Percentiles rank a stretch among this genome's conserved stretches.
phyloP scores from a whole-genome alignment of 2,797 vertebrate genomes.

The Yasuhikotakia modesta region DNA sequence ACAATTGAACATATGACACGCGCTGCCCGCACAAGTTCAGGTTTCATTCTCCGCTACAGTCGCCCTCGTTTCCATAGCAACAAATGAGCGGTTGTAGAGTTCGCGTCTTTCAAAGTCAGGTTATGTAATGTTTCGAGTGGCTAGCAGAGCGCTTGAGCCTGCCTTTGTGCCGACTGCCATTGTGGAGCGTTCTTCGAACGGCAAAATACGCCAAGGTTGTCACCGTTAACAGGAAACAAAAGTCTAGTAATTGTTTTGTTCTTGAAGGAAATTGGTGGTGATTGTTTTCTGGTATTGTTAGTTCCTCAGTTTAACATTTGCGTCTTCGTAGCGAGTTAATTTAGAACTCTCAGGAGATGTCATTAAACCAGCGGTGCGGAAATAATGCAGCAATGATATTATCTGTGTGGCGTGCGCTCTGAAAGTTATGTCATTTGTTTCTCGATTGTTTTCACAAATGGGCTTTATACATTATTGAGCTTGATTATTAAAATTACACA shows the following conservation, averaged over 20 bases:
- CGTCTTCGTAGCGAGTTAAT: constrained; percentile 16
- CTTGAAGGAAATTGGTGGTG: constrained; percentile 24
- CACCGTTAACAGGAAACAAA: background rate
- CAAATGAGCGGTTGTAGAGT: constrained; percentile 11
- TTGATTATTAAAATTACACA: background rate
- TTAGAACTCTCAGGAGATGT: constrained; percentile 38
- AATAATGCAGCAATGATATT: constrained; percentile 22
- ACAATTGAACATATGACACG: constrained; percentile 44
- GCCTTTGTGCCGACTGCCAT: background rate
- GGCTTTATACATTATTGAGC: constrained; percentile 14
- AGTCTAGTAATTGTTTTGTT: constrained; percentile 17
- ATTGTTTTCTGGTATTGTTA: constrained; percentile 32
- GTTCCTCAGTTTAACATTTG: background rate
- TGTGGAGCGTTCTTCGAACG: background rate
- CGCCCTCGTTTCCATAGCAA: constrained; percentile 42
- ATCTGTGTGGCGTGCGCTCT: background rate
- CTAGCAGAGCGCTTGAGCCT: background rate
- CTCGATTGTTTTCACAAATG: constrained; percentile 4
- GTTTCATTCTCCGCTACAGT: constrained; percentile 36
- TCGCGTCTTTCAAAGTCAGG: constrained; percentile 28
- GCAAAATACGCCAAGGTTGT: constrained; percentile 4
- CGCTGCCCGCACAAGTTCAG: constrained; percentile 9
- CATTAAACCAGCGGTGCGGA: constrained; percentile 23
- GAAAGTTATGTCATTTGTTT: constrained; percentile 8
- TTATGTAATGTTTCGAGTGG: constrained; percentile 26